Evolutionary conservation across 2,888 invertebrate genomes (phyloP).

Genomic region (Polyploca ridens): DNA sequence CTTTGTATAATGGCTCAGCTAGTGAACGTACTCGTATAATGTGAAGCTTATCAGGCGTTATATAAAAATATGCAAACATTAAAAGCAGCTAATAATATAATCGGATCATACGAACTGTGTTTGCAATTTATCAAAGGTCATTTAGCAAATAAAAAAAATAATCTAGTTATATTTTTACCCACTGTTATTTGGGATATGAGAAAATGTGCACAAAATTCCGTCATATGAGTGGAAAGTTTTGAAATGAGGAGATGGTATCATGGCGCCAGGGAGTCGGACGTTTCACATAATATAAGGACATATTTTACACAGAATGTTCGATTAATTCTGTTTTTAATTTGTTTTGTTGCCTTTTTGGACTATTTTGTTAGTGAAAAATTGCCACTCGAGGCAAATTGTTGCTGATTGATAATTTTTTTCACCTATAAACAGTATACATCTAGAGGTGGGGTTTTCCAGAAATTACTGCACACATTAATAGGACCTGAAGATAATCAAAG

Average conservation of each 20-base stretch:
- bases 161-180: neutral
- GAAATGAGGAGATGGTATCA: constrained; percentile 32
- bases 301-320: neutral
- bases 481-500: constrained; percentile 32
- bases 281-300: constrained; percentile 16
- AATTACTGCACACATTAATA: neutral
- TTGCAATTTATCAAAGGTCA: no score
- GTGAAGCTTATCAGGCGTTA: neutral
- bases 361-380: neutral
- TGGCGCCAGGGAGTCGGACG: constrained; percentile 34
- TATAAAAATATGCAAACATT: neutral
- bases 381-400: no score
- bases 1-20: constrained; percentile 17
- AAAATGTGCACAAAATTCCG: constrained; percentile 27
- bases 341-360: neutral
- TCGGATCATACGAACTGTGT: no score
- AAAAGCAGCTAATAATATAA: no score
- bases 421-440: no score
- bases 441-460: neutral
- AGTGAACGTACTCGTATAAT: neutral
- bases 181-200: constrained; percentile 24
- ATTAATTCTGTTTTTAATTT: neutral
- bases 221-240: constrained; percentile 32
- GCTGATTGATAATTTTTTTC: no score
- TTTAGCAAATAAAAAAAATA: neutral